Percentiles rank a stretch among this genome's conserved stretches.
These are phyloP conservation scores for Urocyon cinereoargenteus DNA, from an alignment of 2,797 vertebrate species.

Conservation along the genomic window DNA sequence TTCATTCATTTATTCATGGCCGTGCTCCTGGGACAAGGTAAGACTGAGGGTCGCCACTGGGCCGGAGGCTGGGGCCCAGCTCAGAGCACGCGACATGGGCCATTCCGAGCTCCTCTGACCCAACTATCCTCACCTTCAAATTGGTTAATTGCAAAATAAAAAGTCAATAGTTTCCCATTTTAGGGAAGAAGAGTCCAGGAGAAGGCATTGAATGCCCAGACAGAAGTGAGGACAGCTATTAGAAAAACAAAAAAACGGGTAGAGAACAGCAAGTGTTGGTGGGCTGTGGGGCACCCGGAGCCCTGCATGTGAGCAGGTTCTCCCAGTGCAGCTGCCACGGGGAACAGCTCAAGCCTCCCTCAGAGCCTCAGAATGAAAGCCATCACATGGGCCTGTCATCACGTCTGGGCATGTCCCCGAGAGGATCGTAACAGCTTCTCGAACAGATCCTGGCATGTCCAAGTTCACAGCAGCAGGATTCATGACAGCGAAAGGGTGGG, in stretches of 20 bases:
- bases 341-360: fast-evolving
- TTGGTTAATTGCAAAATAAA: background rate
- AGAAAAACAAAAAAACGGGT: background rate
- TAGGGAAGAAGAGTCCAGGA: background rate
- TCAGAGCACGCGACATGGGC: background rate
- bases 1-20: background rate
- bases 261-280: fast-evolving
- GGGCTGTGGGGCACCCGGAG: fast-evolving
- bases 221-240: fast-evolving
- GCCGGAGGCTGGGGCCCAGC: background rate
- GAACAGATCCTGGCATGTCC: background rate
- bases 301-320: background rate
- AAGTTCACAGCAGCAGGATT: background rate
- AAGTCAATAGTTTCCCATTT: background rate
- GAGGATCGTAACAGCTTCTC: background rate
- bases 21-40: background rate
- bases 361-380: background rate
- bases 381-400: fast-evolving
- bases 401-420: background rate
- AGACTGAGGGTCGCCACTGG: background rate
- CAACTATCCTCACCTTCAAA: background rate
- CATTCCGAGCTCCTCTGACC: background rate
- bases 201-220: fast-evolving
- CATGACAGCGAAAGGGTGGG: background rate
- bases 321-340: fast-evolving